These are phyloP conservation scores for Paraplagusia blochii DNA, from an alignment of 2,113 vertebrate species.

Conservation along the genomic window DNA sequence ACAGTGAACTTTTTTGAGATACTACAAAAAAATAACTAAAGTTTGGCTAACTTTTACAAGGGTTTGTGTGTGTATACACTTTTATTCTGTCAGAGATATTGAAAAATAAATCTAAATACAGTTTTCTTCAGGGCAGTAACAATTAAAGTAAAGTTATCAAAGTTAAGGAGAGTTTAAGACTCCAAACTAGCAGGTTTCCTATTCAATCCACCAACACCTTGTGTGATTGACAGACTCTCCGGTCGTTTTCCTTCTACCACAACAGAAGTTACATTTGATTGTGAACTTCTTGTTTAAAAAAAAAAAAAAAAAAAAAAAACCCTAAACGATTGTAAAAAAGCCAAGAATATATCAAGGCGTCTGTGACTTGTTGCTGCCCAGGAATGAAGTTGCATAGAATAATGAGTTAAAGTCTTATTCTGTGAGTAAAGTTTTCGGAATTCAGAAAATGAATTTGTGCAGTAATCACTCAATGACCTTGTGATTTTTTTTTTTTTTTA, in stretches of 20 bases:
- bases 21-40: too few species aligned
- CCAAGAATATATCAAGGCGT: constrained; percentile 2
- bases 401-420: constrained; percentile 41
- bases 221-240: constrained; percentile 23
- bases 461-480: constrained; percentile 52
- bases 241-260: neutral
- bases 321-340: constrained; percentile 5
- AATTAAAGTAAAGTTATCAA: neutral
- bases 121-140: neutral
- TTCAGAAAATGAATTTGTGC: constrained; percentile 38
- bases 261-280: neutral
- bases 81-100: too few species aligned
- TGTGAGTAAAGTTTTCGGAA: constrained; percentile 23
- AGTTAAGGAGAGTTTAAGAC: neutral
- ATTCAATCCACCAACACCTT: constrained; percentile 7
- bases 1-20: too few species aligned
- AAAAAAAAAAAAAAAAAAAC: too few species aligned
- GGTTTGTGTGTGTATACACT: too few species aligned
- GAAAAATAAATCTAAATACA: too few species aligned
- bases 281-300: constrained; percentile 14
- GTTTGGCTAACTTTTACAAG: too few species aligned
- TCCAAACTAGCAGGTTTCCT: constrained; percentile 23
- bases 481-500: constrained; percentile 4
- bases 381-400: constrained; percentile 33
- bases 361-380: neutral